Base-by-base conservation (phyloP, 2,113 vertebrate genomes). In the Nothobranchius kuhntae region DNA sequence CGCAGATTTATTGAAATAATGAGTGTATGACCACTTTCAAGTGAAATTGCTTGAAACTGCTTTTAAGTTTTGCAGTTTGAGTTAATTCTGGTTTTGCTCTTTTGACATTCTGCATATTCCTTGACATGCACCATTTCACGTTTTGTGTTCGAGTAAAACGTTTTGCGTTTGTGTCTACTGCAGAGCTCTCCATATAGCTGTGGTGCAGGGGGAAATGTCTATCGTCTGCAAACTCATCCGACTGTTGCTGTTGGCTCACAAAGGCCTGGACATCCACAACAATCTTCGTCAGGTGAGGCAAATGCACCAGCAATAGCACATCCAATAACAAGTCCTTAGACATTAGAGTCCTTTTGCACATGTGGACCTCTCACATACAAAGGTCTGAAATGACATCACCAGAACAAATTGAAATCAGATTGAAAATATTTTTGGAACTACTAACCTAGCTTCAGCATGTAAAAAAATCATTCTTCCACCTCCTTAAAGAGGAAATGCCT, bases 101-200 rank as follows among this genome's bases (percentile, higher is more conserved):
- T 24, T 24, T 52, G 17, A n/a, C 8, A 6, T 11, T 10, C 9
- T 52, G 13, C 3, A 12, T 24, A 10, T 9, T 52, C 17, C 7
- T 9, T 65, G 13, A 58, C 61, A 64, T 66, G 30, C 38, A 62
- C 56, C 10, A 15, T 50, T 46, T 61, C 0, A 15, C 36, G 8
- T 60, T 42, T 70, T 65, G 13, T 65, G 9, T 40, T 71, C 2
- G 6, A 51, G 45, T 73, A 12, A 65, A n/a, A 42, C 38, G 70
- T 1, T 66, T 53, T 59, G 59, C 72, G 6, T 68, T 52, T 79
- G 57, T 72, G 50, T 57, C 67, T n/a, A n/a, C 77, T 79, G 7
- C 87, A 96, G 96, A 77, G 88, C 95, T 47, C 93, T 96, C 48
- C 96, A 97, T 75, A 96, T 97, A 14, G 95, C 95, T 0, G 95